A percentile compares a stretch with the other conserved stretches of the same genome.
These are phyloP conservation scores for Drosophila bifasciata DNA, from an alignment of 1,140 invertebrate genomes.

Conservation along the genomic window DNA sequence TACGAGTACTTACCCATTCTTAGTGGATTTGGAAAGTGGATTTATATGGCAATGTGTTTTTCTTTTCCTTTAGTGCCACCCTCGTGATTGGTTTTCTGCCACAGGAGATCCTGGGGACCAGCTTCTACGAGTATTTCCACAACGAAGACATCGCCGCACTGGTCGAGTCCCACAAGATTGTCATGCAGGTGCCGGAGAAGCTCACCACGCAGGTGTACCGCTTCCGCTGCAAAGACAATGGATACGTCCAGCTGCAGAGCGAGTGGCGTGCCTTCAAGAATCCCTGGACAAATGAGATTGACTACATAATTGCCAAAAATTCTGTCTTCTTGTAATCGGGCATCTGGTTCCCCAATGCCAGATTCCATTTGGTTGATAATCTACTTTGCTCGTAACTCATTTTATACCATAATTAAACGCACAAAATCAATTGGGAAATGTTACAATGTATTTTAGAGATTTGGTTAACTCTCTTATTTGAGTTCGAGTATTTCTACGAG, in stretches of 20 bases:
- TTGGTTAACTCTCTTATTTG: too few relatives aligned
- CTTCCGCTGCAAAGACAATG: conserved; percentile 91
- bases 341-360: too few relatives aligned
- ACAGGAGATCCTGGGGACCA: conserved; percentile 95
- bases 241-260: conserved; percentile 90
- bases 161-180: conserved; percentile 93
- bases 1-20: not conserved
- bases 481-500: too few relatives aligned
- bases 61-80: conserved; percentile 89
- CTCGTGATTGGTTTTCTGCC: conserved; percentile 95
- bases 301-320: conserved; percentile 94
- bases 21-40: not conserved
- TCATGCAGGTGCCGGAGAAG: conserved; percentile 87
- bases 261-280: conserved; percentile 95
- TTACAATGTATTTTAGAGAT: too few relatives aligned
- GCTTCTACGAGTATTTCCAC: conserved; percentile 96
- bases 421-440: too few relatives aligned
- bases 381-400: too few relatives aligned
- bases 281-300: conserved; percentile 96
- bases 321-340: conserved; percentile 87
- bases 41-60: not conserved
- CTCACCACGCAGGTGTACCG: conserved; percentile 90
- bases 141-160: conserved; percentile 92
- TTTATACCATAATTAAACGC: too few relatives aligned
- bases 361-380: too few relatives aligned